phyloP scores from a whole-genome alignment of 2,113 vertebrate genomes.

The Mus spicilegus region DNA sequence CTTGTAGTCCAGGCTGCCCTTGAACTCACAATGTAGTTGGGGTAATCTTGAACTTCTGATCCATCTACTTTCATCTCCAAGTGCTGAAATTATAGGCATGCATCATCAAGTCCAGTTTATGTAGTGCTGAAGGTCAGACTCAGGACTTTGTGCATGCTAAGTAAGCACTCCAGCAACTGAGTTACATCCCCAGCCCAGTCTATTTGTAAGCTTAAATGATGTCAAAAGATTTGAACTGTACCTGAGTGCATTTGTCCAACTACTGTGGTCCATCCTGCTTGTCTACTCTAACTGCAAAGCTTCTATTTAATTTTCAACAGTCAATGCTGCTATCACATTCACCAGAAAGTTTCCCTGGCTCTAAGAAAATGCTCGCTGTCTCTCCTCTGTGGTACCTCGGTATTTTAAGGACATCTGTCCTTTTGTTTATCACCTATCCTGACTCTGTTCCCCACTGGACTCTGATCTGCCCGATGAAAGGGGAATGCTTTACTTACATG shows the following conservation, averaged over 20 bases:
- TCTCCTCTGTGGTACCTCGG: background rate
- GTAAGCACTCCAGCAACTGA: background rate
- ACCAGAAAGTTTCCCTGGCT: background rate
- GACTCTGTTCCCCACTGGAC: background rate
- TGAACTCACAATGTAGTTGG: background rate
- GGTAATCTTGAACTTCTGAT: background rate
- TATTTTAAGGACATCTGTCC: too few relatives aligned
- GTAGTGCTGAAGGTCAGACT: background rate
- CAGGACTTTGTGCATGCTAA: background rate
- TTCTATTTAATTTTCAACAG: background rate
- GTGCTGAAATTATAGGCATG: background rate
- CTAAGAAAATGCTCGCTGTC: rapidly evolving
- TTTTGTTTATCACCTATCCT: background rate
- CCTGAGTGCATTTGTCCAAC: too few relatives aligned
- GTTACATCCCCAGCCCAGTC: too few relatives aligned
- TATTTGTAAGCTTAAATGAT: background rate
- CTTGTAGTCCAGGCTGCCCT: background rate
- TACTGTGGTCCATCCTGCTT: background rate
- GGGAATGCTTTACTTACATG: background rate
- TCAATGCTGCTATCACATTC: rapidly evolving
- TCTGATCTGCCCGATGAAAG: background rate
- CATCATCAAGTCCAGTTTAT: background rate
- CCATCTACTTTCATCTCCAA: background rate
- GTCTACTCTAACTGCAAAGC: background rate
- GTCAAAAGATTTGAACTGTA: background rate